phyloP scores from a whole-genome alignment of 2,888 invertebrate genomes.

The Odontocolon sp. region DNA sequence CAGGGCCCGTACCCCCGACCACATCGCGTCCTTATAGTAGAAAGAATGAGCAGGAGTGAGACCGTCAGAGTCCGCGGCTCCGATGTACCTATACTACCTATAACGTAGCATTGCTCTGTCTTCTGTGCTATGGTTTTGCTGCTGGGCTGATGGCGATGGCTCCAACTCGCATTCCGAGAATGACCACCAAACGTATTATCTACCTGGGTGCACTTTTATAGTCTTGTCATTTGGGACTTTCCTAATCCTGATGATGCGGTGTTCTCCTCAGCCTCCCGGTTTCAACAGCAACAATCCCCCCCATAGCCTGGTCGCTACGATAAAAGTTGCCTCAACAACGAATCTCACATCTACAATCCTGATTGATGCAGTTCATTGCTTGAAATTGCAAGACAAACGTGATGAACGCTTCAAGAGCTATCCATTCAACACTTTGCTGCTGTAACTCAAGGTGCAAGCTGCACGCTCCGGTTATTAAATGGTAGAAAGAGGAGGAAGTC shows the following conservation, averaged over 20 bases:
- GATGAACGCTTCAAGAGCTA: too few species aligned
- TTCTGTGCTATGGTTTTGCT: slow-evolving; percentile 8
- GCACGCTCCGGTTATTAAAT: background rate
- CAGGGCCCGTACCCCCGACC: slow-evolving; percentile 72
- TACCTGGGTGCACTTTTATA: slow-evolving; percentile 25
- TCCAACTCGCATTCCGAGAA: slow-evolving; percentile 47
- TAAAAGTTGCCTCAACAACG: too few species aligned
- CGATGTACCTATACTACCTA: slow-evolving; percentile 7
- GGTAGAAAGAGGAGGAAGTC: slow-evolving; percentile 13
- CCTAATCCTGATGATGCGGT: slow-evolving; percentile 29
- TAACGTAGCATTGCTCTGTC: slow-evolving; percentile 14
- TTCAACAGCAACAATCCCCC: too few species aligned
- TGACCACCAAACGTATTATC: slow-evolving; percentile 44
- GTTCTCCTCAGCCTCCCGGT: background rate
- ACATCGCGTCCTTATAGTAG: slow-evolving; percentile 34
- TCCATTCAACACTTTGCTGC: too few species aligned
- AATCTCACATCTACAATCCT: too few species aligned
- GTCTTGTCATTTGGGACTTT: slow-evolving; percentile 50
- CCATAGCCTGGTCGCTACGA: too few species aligned
- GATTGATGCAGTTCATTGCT: too few species aligned
- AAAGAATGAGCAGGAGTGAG: slow-evolving; percentile 33
- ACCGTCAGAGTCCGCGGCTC: background rate
- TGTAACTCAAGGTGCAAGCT: background rate
- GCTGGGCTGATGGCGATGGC: background rate
- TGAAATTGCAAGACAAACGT: too few species aligned